These are phyloP conservation scores for Nyctibius grandis DNA, from an alignment of 2,797 vertebrate genomes.

Conservation along the genomic window DNA sequence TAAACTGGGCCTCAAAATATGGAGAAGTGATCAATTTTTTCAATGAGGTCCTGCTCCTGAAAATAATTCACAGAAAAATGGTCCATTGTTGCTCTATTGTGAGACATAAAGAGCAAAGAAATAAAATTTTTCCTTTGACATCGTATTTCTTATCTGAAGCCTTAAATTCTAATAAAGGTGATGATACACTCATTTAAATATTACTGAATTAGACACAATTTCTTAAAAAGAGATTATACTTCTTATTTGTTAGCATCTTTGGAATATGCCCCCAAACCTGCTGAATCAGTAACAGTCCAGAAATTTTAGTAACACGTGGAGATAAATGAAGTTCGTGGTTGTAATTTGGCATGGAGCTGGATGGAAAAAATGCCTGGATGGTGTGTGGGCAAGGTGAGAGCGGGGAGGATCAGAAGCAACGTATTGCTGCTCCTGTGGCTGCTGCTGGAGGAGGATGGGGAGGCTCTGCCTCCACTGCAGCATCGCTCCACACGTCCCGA, in stretches of 20 bases:
- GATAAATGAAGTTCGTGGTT: neutral
- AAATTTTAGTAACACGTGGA: neutral
- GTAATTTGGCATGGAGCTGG: neutral
- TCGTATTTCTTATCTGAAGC: neutral
- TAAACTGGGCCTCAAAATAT: neutral
- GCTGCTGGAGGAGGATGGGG: neutral
- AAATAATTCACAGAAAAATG: neutral
- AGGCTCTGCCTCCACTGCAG: neutral
- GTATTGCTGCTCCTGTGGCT: neutral
- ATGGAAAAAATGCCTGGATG: neutral
- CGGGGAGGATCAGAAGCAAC: neutral
- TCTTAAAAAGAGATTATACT: neutral
- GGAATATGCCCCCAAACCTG: neutral
- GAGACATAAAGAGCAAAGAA: neutral
- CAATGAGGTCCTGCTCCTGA: neutral
- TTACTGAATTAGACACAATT: neutral
- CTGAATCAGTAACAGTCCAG: neutral
- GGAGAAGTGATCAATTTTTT: neutral
- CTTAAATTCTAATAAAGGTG: neutral
- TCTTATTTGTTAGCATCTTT: neutral
- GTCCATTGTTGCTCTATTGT: neutral
- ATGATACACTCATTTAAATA: neutral
- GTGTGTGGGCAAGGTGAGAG: neutral
- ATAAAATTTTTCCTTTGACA: neutral
- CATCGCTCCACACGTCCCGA: fast-evolving